phyloP scores from a whole-genome alignment of 1,140 invertebrate species.

The Episyrphus balteatus region DNA sequence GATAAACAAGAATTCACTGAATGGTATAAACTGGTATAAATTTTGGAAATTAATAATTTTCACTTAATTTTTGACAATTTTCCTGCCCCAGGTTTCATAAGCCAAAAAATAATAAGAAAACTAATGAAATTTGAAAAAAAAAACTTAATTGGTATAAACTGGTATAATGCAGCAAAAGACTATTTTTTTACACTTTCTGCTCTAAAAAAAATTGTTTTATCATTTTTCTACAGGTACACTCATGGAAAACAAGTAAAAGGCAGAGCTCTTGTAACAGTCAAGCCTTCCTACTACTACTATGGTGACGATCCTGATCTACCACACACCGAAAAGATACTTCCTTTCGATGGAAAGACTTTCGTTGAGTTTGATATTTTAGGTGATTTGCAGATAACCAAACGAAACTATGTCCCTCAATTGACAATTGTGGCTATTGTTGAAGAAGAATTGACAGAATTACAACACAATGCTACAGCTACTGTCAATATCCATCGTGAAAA shows the following conservation, averaged over 20 bases:
- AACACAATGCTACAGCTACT: constrained; percentile 65
- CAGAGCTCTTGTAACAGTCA: constrained; percentile 54
- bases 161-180: too few relatives aligned
- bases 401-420: constrained; percentile 44
- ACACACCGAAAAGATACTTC: constrained; percentile 47
- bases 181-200: too few relatives aligned
- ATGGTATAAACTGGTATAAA: too few relatives aligned
- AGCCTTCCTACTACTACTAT: constrained; percentile 30
- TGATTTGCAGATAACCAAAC: constrained; percentile 38
- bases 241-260: constrained; percentile 69
- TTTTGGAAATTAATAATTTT: too few relatives aligned
- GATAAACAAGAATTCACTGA: too few relatives aligned
- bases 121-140: too few relatives aligned
- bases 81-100: too few relatives aligned
- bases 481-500: constrained; percentile 68
- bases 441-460: constrained; percentile 57
- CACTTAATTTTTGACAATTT: too few relatives aligned
- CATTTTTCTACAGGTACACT: constrained; percentile 14
- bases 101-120: too few relatives aligned
- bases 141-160: too few relatives aligned
- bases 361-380: constrained; percentile 56
- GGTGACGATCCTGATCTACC: background rate
- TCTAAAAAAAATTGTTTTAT: background rate
- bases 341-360: constrained; percentile 57
- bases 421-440: constrained; percentile 62